Base-by-base conservation (phyloP, 2,797 vertebrate species). In the Malurus leucopterus region DNA sequence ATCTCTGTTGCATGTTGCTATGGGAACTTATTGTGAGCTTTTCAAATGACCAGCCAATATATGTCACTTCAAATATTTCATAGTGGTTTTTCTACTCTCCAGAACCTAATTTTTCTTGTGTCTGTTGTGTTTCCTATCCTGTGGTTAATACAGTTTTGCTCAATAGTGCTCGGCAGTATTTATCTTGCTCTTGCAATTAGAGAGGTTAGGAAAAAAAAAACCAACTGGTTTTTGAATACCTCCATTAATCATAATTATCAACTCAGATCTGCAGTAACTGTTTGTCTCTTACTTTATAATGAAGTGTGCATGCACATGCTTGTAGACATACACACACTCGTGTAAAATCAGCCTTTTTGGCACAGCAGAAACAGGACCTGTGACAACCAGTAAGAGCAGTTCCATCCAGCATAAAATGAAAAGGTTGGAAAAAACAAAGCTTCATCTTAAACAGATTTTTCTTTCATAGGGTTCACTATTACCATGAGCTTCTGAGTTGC, bases 231-330 rank as follows among this genome's bases (percentile, higher is more conserved):
- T 63, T 27, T 22, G 3, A 81, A 20, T 15, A 14, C 34, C 9
- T 36, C 50, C 19, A 53, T 15, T 57, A 69, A 91, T 44, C 29
- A 27, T 19, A 15, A 78, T 65, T 54, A 58, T 27, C 36, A 71
- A 59, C 36, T 44, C 17, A 75, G 8, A 74, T 26, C 46, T 53
- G 46, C 55, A 72, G 30, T 46, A 81, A 58, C 5, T 50, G 9
- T 29, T 43, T 70, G 7, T 43, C n/a, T 75, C 46, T 50, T 27
- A 55, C 12, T 62, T 84, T n/a, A 41, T 10, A 54, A 7, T 54
- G 57, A 82, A 5, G 24, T 64, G 12, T 11, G 20, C 2, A 2
- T 1, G 5, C 15, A 38, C 8, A 43, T 2, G 2, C 0, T 0
- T 49, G 17, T 34, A 47, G 20, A 67, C 18, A 41, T 6, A 51